These are phyloP conservation scores for Hydractinia symbiolongicarpus DNA, from an alignment of 30 jellyfish, hydroid and myxozoan genomes.

Conservation along the genomic window DNA sequence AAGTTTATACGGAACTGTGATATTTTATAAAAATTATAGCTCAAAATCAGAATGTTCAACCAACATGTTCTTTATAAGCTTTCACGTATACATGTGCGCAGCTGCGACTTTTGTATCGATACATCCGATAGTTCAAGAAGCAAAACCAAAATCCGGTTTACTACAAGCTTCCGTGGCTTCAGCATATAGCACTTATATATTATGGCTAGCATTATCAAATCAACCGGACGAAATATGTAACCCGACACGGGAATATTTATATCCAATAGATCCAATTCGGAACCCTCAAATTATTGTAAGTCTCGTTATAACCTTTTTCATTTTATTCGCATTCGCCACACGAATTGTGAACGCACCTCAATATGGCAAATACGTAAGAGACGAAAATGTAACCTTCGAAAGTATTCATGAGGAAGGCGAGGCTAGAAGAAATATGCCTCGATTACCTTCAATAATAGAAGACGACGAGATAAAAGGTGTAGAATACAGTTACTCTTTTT, in stretches of 20 bases:
- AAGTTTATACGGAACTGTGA: slow-evolving; percentile 40
- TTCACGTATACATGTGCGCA: slow-evolving; percentile 84
- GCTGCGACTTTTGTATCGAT: slow-evolving; percentile 85
- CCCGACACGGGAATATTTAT: slow-evolving; percentile 66
- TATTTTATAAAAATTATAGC: slow-evolving; percentile 56
- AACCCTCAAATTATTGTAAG: slow-evolving; percentile 65
- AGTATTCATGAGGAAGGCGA: slow-evolving; percentile 4
- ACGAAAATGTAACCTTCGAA: background rate
- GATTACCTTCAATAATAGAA: background rate
- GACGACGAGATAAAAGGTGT: slow-evolving; percentile 86
- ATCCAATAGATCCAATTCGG: slow-evolving; percentile 67
- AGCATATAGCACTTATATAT: slow-evolving; percentile 66
- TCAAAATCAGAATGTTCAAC: slow-evolving; percentile 61
- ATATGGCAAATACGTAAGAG: slow-evolving; percentile 47
- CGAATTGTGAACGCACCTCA: slow-evolving; percentile 71
- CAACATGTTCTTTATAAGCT: slow-evolving; percentile 70
- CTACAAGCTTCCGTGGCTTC: slow-evolving; percentile 86
- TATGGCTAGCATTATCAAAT: slow-evolving; percentile 75
- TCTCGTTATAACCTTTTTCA: slow-evolving; percentile 39
- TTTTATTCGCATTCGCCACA: slow-evolving; percentile 37
- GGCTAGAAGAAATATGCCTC: background rate
- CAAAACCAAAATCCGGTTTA: slow-evolving; percentile 86
- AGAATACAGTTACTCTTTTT: slow-evolving; percentile 81
- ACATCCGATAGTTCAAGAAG: slow-evolving; percentile 80
- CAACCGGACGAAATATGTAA: slow-evolving; percentile 91